Conservation (phyloP, 2,888 invertebrate species). For the Yponomeuta malinellus region DNA sequence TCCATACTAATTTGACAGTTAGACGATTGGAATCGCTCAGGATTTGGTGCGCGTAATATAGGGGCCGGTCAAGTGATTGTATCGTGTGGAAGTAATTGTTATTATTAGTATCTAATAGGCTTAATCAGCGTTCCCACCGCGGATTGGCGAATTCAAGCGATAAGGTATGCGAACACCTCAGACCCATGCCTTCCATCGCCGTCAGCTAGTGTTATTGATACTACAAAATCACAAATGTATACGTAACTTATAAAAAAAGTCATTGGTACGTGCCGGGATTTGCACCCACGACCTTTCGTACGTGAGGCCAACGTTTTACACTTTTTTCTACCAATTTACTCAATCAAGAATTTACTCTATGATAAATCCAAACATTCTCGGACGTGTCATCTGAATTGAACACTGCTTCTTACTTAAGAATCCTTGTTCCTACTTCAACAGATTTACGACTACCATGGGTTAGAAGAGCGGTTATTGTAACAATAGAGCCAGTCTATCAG, state of each 20-base stretch:
- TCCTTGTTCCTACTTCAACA: background rate
- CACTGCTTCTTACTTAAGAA: background rate
- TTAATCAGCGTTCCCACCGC: background rate
- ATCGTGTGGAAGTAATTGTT: too few species aligned
- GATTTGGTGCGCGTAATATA: too few species aligned
- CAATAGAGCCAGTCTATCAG: conserved; percentile 1
- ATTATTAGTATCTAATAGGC: background rate
- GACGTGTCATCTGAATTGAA: background rate
- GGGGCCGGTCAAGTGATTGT: too few species aligned
- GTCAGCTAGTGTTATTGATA: too few species aligned
- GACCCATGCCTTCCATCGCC: too few species aligned
- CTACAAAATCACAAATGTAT: too few species aligned
- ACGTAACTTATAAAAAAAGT: too few species aligned
- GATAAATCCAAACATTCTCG: background rate
- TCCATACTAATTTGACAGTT: too few species aligned
- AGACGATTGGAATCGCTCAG: too few species aligned
- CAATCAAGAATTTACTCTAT: background rate
- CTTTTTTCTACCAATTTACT: background rate
- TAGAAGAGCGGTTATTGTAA: background rate
- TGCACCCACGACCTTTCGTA: background rate
- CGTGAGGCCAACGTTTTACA: background rate
- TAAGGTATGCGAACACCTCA: too few species aligned
- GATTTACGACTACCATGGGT: background rate
- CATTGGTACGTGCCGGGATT: background rate
- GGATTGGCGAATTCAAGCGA: too few species aligned